Evolutionary conservation across 2,797 vertebrate species (phyloP).

Genomic region (Poeciliopsis presidionis): DNA sequence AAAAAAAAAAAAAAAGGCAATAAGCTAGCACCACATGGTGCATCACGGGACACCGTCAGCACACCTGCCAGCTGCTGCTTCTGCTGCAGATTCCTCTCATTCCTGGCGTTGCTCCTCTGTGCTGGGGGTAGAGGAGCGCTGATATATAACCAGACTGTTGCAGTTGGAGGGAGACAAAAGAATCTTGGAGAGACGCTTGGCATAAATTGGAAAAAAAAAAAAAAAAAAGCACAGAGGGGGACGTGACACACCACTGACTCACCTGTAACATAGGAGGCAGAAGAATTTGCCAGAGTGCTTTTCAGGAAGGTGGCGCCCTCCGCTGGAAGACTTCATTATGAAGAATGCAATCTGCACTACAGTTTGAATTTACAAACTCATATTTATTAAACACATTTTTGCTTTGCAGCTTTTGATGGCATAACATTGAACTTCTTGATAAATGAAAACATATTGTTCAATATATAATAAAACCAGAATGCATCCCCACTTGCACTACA

Average conservation of each 20-base stretch:
- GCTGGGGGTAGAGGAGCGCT: not conserved
- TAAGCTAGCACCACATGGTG: conserved; percentile 42
- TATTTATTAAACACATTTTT: not conserved
- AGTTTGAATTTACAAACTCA: not conserved
- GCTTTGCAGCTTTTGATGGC: not conserved
- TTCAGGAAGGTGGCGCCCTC: conserved; percentile 64
- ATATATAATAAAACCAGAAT: not conserved
- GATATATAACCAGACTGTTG: not conserved
- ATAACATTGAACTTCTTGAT: not conserved
- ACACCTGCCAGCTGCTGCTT: conserved; percentile 76
- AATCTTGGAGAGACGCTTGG: not conserved
- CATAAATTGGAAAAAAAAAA: not conserved
- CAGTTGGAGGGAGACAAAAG: not conserved
- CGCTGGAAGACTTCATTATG: conserved; percentile 48
- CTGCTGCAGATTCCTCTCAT: conserved; percentile 79
- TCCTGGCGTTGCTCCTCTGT: conserved; percentile 47
- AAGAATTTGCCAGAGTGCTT: conserved; percentile 10
- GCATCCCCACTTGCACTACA: not conserved
- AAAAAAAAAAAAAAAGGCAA: conserved; percentile 30
- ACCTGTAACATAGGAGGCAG: conserved; percentile 45
- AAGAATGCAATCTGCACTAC: not conserved
- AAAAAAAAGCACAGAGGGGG: not conserved
- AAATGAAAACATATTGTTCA: not conserved
- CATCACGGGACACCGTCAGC: conserved; percentile 55
- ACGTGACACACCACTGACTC: conserved; percentile 23